Percentiles rank a stretch among this genome's conserved stretches.
Conservation (phyloP, 2,888 invertebrate genomes). For the Drosophila hamatofila region DNA sequence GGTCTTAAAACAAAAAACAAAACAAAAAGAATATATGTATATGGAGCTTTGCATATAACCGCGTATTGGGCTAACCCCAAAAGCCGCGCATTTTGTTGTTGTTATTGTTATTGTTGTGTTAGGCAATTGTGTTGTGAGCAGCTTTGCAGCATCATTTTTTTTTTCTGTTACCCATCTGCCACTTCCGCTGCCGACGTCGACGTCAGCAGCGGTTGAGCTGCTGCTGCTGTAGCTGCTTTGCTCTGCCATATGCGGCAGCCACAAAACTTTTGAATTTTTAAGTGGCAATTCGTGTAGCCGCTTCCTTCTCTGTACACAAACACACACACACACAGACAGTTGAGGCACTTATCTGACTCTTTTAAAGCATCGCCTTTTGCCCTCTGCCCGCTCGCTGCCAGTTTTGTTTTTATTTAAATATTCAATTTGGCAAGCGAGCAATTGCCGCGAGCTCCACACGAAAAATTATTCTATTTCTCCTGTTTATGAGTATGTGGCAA, state of each 20-base stretch:
- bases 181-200: conserved; percentile 35
- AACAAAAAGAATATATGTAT: neutral
- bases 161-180: conserved; percentile 25
- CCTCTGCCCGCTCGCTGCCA: conserved; percentile 36
- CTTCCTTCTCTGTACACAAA: conserved; percentile 52
- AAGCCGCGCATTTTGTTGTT: conserved; percentile 68
- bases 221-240: conserved; percentile 28
- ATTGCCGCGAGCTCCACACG: conserved; percentile 18
- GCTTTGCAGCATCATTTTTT: conserved; percentile 19
- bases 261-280: conserved; percentile 79
- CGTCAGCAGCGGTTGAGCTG: conserved; percentile 27
- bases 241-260: conserved; percentile 73
- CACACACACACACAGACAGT: conserved; percentile 17
- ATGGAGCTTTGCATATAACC: conserved; percentile 29
- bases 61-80: conserved; percentile 67
- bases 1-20: conserved; percentile 38
- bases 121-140: conserved; percentile 53
- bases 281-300: conserved; percentile 78
- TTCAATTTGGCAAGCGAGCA: conserved; percentile 48
- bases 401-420: conserved; percentile 63
- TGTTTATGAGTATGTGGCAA: neutral
- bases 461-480: conserved; percentile 10
- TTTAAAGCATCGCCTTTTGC: conserved; percentile 43
- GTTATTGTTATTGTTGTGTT: conserved; percentile 59
- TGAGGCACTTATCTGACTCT: conserved; percentile 43